phyloP scores from a whole-genome alignment of 2,113 vertebrate species.

The Neolamprologus hecqui region DNA sequence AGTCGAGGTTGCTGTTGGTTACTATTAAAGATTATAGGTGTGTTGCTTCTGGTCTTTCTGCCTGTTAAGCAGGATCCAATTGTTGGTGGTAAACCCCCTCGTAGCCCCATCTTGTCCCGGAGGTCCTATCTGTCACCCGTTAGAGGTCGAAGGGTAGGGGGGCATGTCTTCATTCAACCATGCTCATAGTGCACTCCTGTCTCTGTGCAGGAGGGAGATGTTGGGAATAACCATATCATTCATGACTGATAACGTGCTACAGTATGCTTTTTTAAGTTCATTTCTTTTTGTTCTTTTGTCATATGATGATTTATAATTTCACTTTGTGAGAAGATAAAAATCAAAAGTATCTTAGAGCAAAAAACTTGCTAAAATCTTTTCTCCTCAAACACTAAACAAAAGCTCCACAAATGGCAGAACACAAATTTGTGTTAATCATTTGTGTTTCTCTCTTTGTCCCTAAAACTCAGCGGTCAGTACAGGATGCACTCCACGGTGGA shows the following conservation, averaged over 20 bases:
- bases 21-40: conserved; percentile 38
- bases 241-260: neutral
- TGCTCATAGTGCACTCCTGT: conserved; percentile 34
- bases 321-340: neutral
- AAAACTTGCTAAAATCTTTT: neutral
- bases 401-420: neutral
- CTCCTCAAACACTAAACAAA: neutral
- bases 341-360: neutral
- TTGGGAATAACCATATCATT: neutral
- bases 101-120: conserved; percentile 88
- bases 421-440: neutral
- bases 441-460: neutral
- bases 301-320: neutral
- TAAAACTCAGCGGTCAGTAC: conserved; percentile 80
- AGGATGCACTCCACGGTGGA: conserved; percentile 84
- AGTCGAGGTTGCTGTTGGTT: neutral
- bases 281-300: neutral
- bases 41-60: conserved; percentile 84
- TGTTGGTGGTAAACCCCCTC: conserved; percentile 92
- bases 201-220: conserved; percentile 23
- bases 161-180: conserved; percentile 32
- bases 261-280: neutral
- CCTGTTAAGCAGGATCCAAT: conserved; percentile 77
- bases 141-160: conserved; percentile 92
- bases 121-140: conserved; percentile 78